Base-by-base conservation (phyloP, 2,113 vertebrate species). In the Empidonax alnorum region DNA sequence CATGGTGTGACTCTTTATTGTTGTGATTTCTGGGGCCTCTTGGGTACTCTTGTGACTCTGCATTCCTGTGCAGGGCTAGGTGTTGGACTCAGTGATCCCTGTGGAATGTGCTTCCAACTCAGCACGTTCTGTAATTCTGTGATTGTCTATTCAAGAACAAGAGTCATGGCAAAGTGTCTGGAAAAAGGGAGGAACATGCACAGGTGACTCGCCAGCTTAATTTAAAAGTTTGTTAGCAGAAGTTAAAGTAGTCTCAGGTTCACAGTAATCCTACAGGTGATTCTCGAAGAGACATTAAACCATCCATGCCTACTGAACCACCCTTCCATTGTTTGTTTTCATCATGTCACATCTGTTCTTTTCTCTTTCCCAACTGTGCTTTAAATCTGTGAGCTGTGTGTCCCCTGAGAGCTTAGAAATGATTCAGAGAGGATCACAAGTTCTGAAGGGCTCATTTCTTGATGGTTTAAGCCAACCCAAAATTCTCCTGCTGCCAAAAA, bases 151-250 rank as follows among this genome's bases (percentile, higher is more conserved):
- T 67, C 25, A 84, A 88, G 37, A 17, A 59, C 9, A 46, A 42
- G 63, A 88, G 30, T 41, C 10, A 20, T 11, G 5, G 17, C n/a
- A 66, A 76, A 69, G 28, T 9, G 12, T 13, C 33, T 72, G 44
- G 14, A 41, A 84, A 72, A 52, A 28, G 16, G 10, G 11, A 72
- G 19, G 30, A 91, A 23, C 12, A 24, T 1, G 21, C 0, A 0
- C 25, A 46, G 30, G 10, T 67, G 63, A 68, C 46, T 4, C 19
- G 30, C 12, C 9, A 66, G 24, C 20, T 58, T 33, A 47, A 46
- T 63, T 79, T 47, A 33, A 88, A 90, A 67, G 30, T 42, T 77
- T 55, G 12, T 72, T 33, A 69, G 11, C 24, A 69, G 27, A 69
- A 62, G 12, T 58, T 44, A 75, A 52, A 84, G 24, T 25, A 72